phyloP scores from a whole-genome alignment of 2,113 vertebrate species.

The Hirundichthys speculiger region DNA sequence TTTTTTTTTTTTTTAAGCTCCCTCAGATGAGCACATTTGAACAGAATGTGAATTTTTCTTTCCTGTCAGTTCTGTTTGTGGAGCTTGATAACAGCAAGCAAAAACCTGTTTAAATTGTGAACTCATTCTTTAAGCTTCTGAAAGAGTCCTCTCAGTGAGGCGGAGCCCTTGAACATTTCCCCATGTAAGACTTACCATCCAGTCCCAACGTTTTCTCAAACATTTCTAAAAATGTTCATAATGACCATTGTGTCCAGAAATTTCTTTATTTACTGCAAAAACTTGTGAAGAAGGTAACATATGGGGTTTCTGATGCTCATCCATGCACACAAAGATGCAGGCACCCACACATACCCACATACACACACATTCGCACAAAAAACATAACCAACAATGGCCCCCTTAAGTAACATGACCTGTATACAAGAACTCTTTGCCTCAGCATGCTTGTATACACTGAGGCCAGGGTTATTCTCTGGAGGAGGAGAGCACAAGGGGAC shows the following conservation, averaged over 20 bases:
- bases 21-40: too few relatives aligned
- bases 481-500: constrained; percentile 67
- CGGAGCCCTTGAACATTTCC: background rate
- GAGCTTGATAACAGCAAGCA: constrained; percentile 4
- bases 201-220: too few relatives aligned
- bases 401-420: constrained; percentile 64
- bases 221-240: background rate
- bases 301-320: constrained; percentile 39
- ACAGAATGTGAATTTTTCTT: background rate
- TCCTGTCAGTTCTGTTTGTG: background rate
- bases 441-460: constrained; percentile 69
- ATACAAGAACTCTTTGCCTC: constrained; percentile 65
- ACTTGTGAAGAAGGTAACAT: constrained; percentile 25
- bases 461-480: constrained; percentile 64
- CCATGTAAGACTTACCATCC: constrained; percentile 7
- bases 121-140: constrained; percentile 28
- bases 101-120: constrained; percentile 8
- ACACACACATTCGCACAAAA: constrained; percentile 10
- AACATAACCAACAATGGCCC: constrained; percentile 48
- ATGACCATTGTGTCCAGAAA: constrained; percentile 9
- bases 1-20: too few relatives aligned
- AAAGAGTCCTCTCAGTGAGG: constrained; percentile 19
- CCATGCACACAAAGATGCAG: constrained; percentile 47
- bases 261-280: constrained; percentile 31
- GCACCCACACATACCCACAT: constrained; percentile 6